Conservation (phyloP, 2,888 invertebrate species). For the Melanostoma scalare region DNA sequence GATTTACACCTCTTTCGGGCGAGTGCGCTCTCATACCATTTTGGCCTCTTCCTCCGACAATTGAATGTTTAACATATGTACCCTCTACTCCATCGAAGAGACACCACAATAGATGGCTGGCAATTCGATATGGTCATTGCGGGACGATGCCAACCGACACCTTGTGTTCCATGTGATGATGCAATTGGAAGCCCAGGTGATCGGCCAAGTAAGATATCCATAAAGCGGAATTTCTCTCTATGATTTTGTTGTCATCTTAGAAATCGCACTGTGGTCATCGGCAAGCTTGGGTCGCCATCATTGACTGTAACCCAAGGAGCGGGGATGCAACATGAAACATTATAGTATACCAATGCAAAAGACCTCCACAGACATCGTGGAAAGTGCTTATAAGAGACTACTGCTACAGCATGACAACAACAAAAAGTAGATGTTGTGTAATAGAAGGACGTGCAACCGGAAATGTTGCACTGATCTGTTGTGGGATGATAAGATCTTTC, state of each 20-base stretch:
- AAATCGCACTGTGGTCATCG: conserved; percentile 42
- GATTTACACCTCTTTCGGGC: conserved; percentile 64
- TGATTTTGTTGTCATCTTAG: conserved; percentile 62
- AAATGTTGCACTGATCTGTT: conserved; percentile 66
- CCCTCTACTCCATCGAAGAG: conserved; percentile 38
- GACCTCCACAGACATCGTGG: conserved; percentile 28
- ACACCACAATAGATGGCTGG: conserved; percentile 61
- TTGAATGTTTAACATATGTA: conserved; percentile 69
- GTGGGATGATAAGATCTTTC: conserved; percentile 65
- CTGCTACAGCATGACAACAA: conserved; percentile 30
- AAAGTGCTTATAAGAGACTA: conserved; percentile 23
- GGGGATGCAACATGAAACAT: conserved; percentile 41
- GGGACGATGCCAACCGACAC: conserved; percentile 57
- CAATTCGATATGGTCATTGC: conserved; percentile 70
- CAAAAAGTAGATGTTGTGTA: conserved; percentile 17
- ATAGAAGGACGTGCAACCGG: conserved; percentile 65
- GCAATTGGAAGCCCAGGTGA: conserved; percentile 69
- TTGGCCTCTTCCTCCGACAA: conserved; percentile 45
- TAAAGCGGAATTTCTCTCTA: conserved; percentile 49
- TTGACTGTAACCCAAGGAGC: conserved; percentile 13
- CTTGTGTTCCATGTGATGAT: conserved; percentile 53
- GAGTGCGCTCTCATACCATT: conserved; percentile 41
- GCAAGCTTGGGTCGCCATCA: conserved; percentile 34
- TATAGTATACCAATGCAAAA: conserved; percentile 35
- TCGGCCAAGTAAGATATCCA: conserved; percentile 67